Conservation (phyloP, 2,797 vertebrate species). For the Moxostoma hubbsi region DNA sequence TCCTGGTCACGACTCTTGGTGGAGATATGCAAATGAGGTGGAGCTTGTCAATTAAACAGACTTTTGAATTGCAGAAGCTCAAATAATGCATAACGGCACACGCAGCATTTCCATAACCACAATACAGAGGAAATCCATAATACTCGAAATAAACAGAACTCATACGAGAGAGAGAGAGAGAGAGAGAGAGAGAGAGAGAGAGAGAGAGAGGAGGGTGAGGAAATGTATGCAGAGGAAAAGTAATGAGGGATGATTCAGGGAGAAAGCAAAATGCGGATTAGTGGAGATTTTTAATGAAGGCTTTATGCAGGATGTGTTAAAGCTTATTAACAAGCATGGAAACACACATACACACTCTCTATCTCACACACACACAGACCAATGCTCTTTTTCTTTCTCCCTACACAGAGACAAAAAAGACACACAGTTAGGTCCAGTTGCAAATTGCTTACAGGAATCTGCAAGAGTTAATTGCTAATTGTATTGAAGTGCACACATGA, state of each 20-base stretch:
- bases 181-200: conserved; percentile 16
- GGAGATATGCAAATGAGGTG: conserved; percentile 49
- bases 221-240: conserved; percentile 36
- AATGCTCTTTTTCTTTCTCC: background rate
- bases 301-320: conserved; percentile 51
- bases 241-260: conserved; percentile 50
- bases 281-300: conserved; percentile 52
- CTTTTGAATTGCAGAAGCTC: conserved; percentile 69
- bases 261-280: conserved; percentile 53
- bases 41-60: conserved; percentile 64
- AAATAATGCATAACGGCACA: conserved; percentile 77
- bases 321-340: conserved; percentile 47
- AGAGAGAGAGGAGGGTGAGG: no score
- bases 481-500: background rate
- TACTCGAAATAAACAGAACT: conserved; percentile 43
- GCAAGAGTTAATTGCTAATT: conserved; percentile 26
- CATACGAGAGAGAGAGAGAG: conserved; percentile 11
- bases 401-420: background rate
- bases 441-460: conserved; percentile 28
- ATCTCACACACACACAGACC: background rate
- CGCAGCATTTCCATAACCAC: conserved; percentile 71
- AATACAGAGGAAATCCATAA: conserved; percentile 68
- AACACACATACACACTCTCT: conserved; percentile 14
- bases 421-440: conserved; percentile 8
- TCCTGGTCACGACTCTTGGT: conserved; percentile 41